phyloP scores from a whole-genome alignment of 2,113 vertebrate genomes.

The Gadus macrocephalus region DNA sequence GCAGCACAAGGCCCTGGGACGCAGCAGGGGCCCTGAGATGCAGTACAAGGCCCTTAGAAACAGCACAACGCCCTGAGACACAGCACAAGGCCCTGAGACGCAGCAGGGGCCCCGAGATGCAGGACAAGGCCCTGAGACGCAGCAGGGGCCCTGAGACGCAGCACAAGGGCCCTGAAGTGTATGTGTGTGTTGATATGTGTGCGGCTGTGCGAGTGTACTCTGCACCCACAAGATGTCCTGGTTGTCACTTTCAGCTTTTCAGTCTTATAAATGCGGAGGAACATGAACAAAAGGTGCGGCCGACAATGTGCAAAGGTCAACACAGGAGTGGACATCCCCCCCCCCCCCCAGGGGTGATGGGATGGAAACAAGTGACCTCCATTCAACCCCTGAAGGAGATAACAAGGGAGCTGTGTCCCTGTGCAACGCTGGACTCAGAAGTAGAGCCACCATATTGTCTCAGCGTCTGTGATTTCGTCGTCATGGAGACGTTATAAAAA shows the following conservation, averaged over 20 bases:
- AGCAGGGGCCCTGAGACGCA: not conserved
- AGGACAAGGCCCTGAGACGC: conserved; percentile 36
- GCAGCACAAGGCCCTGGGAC: too few relatives aligned
- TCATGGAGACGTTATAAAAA: conserved; percentile 15
- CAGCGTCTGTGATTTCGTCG: not conserved
- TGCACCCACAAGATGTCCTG: conserved; percentile 32
- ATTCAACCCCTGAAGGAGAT: not conserved
- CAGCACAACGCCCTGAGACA: too few relatives aligned
- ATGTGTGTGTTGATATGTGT: conserved; percentile 18
- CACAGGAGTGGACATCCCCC: conserved; percentile 52
- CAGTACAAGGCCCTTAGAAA: conserved; percentile 49
- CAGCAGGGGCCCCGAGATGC: too few relatives aligned
- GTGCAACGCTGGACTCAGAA: not conserved
- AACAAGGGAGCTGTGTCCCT: conserved; percentile 18
- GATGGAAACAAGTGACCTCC: conserved; percentile 34
- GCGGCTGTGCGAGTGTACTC: not conserved
- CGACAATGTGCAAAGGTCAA: conserved; percentile 63
- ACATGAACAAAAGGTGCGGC: conserved; percentile 56
- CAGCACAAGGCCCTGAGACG: too few relatives aligned
- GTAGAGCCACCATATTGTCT: conserved; percentile 26
- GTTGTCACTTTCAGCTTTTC: conserved; percentile 64
- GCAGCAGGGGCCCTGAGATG: too few relatives aligned
- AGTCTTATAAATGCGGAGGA: conserved; percentile 50
- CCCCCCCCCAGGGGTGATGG: not conserved
- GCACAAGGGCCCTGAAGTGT: conserved; percentile 8